Evolutionary conservation across 2,888 invertebrate genomes (phyloP).

Genomic region (Julus scandinavius): DNA sequence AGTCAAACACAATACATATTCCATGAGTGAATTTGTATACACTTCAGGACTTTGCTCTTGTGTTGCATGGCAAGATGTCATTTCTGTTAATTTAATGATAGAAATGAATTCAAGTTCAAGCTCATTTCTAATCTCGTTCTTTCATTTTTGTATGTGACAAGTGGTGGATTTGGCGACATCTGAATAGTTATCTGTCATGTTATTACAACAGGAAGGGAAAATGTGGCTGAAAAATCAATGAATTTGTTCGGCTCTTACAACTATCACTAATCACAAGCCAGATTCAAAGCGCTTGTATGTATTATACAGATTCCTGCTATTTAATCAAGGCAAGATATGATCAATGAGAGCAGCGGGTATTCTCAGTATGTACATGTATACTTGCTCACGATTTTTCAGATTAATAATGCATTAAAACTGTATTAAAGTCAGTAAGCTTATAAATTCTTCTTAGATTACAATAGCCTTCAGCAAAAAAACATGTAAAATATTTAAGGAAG

Average conservation of each 20-base stretch:
- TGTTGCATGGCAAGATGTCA: neutral
- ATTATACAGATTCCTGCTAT: neutral
- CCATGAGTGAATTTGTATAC: neutral
- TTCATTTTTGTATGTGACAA: neutral
- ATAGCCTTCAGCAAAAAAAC: constrained; percentile 5
- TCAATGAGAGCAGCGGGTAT: neutral
- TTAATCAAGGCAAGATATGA: neutral
- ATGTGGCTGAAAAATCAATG: neutral
- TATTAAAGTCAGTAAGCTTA: neutral
- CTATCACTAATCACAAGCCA: neutral
- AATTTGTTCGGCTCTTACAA: constrained; percentile 5
- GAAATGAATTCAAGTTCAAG: neutral
- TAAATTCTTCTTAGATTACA: constrained; percentile 3
- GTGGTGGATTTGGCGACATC: constrained; percentile 13
- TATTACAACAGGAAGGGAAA: neutral
- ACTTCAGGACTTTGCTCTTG: neutral
- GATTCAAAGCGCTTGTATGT: neutral
- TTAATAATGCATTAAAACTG: constrained; percentile 39
- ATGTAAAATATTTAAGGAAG: constrained; percentile 8
- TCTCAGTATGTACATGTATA: neutral
- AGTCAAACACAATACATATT: too few relatives aligned
- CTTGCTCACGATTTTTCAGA: neutral
- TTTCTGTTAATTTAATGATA: neutral
- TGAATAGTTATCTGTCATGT: constrained; percentile 17
- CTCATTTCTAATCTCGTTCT: neutral